phyloP scores from a whole-genome alignment of 2,888 invertebrate species.

The Brassicogethes aeneus region DNA sequence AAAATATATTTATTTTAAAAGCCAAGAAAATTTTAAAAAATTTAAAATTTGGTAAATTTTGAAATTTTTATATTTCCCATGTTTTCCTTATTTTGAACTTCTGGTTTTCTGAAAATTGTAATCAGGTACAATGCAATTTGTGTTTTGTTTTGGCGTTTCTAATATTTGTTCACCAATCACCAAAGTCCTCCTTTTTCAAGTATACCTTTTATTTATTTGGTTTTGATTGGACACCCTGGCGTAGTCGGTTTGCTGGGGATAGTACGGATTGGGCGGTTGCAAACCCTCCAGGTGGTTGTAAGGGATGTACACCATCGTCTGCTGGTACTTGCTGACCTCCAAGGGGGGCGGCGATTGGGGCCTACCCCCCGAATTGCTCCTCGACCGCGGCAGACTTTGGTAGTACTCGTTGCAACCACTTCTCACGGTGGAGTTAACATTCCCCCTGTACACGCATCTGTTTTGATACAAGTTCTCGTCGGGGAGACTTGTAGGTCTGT shows the following conservation, averaged over 20 bases:
- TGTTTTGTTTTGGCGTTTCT: too few relatives aligned
- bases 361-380: slow-evolving; percentile 42
- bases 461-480: slow-evolving; percentile 47
- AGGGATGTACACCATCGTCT: slow-evolving; percentile 60
- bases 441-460: slow-evolving; percentile 21
- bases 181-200: too few relatives aligned
- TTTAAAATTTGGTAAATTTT: too few relatives aligned
- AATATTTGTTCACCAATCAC: too few relatives aligned
- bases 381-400: slow-evolving; percentile 31
- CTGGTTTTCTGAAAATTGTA: too few relatives aligned
- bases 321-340: slow-evolving; percentile 50
- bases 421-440: slow-evolving; percentile 29
- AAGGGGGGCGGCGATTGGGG: slow-evolving; percentile 65
- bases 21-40: too few relatives aligned
- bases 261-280: slow-evolving; percentile 27
- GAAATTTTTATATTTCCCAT: too few relatives aligned
- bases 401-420: slow-evolving; percentile 33
- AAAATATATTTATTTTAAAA: too few relatives aligned
- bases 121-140: too few relatives aligned
- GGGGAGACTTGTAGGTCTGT: slow-evolving; percentile 34
- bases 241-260: slow-evolving; percentile 29
- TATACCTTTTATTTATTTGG: slow-evolving; percentile 34
- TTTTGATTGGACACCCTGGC: slow-evolving; percentile 35
- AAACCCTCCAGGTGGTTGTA: slow-evolving; percentile 46
- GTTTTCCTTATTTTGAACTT: too few relatives aligned